Base-by-base conservation (phyloP, 2,797 vertebrate species). In the Sebastes oblongus region DNA sequence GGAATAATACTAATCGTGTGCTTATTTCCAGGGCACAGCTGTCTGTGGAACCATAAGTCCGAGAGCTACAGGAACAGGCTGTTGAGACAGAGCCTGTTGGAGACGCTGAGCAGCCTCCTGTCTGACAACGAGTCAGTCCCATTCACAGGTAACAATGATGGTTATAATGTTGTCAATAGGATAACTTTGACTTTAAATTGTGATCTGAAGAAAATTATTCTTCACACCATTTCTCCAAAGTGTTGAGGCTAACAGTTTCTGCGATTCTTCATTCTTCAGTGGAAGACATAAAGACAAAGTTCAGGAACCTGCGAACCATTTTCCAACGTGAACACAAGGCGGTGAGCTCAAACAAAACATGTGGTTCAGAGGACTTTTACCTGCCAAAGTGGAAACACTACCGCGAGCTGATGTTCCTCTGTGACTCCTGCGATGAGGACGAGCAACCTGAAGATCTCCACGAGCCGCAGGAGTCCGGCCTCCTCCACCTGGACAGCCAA, bases 271-370 rank as follows among this genome's bases (percentile, higher is more conserved):
- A 0, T 73, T 42, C 27, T 70, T 20, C 46, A 93, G 93, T 88
- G 76, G 89, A 91, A 30, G 91, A 93, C 82, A 89, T 93, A 22
- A 92, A 93, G 80, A 88, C 88, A 2, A 93, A 93, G 82, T 93
- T 93, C 90, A 74, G 89, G 74, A 92, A 92, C 82, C 36, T 93
- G 72, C 79, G 91, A 6, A 91, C 93, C 59, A 89, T 86, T 66
- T 93, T 93, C 83, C 91, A 92, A 10, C 91, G 91, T 1, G 93
- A 93, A 13, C 91, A 93, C 85, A 90, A 88, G 68, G 78, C 74
- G 0, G 81, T 88, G 68, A 93, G 78, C 70, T 79, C 91, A 4
- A 93, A 90, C 87, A 85, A 78, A 52, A 91, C 86, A 0, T 91
- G 91, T 1, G 92, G 92, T 1, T 93, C 91, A 0, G 91, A 91